Base-by-base conservation (phyloP, 2,888 invertebrate species). In the Limnephilus auricula region DNA sequence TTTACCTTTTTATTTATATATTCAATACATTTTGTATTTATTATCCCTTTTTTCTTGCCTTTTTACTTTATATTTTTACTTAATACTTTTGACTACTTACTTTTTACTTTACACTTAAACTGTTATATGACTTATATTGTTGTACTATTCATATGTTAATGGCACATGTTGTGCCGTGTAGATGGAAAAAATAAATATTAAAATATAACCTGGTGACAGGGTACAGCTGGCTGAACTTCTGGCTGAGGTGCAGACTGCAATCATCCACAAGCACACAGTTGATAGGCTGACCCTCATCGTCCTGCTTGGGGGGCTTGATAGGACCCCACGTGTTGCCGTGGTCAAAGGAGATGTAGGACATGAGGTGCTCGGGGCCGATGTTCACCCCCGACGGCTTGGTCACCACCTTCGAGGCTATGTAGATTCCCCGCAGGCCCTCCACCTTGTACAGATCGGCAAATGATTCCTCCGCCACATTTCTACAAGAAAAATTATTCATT, bases 361-460 rank as follows among this genome's bases (percentile, higher is more conserved):
- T 95, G 87, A 99, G 96, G 94, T 98, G 97, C 93, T 98, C 98
- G 0, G 97, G 97, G 0, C 97, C 97, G 2, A 97, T 96, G 93
- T 96, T 96, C 6, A 96, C 94, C 5, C 96, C 95, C 2, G 95
- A 94, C 0, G 96, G 95, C 94, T 96, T 96, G 0, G 95, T 95
- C 45, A 96, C 95, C 1, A 98, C 96, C 94, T 97, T 97, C 0
- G 98, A 98, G 0, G 98, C 99, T 93, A 99, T 98, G 95, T 98
- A 99, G 93, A 99, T 98, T 0, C 99, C 99, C 84, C 97, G 96
- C 88, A 99, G 95, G 0, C 99, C 99, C 94, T 98, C 97, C 0
- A 99, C 98, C 94, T 97, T 98, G 94, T 99, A 98, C 0, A 99
- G 95, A 94, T 99, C 99, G 2, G 98, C 98, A 95, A 99, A 99